Base-by-base conservation (phyloP, 2,888 invertebrate genomes). In the Plagodis dolabraria region DNA sequence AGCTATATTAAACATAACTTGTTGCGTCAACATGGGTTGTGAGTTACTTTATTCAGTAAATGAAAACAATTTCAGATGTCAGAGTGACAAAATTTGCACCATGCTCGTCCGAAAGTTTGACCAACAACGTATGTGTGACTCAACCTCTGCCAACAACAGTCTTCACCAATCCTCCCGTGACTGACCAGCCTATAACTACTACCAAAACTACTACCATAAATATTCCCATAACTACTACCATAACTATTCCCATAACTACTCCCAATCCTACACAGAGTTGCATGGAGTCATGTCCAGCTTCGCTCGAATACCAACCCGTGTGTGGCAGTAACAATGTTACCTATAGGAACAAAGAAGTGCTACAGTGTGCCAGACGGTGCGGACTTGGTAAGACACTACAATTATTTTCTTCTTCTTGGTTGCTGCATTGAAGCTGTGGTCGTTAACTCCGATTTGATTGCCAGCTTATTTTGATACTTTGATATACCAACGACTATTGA, bases 291-390 rank as follows among this genome's bases (percentile, higher is more conserved):
- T 63, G 62, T 34, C 81, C 79, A 7, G 77, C 80, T 38, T 85
- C 91, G 0, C 49, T 79, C 0, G 82, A 89, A 57, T 93, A 87
- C 70, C 89, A 89, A 66, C 93, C 93, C 0, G 87, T 92, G 0
- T 93, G 92, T 67, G 93, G 89, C 5, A 77, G 79, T 5, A 79
- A 92, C 59, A 75, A 77, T 9, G 70, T 83, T 11, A 86, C 85
- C 0, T 93, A 93, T 57, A 70, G 64, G 40, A 93, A 92, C 60
- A 78, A 76, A 12, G 83, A 82, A 11, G 71, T 76, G n/a, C 67
- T 93, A n/a, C 65, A 68, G 9, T 93, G 93, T 59, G 90, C 89
- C 2, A 74, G 73, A 50, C 64, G 69, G 38, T 93, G 93, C 73
- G 93, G 93, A 64, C 60, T 79, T 36, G 70, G 93, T 93, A 72